These are phyloP conservation scores for Urechis unicinctus DNA, from an alignment of 2,888 invertebrate species.

Conservation along the genomic window DNA sequence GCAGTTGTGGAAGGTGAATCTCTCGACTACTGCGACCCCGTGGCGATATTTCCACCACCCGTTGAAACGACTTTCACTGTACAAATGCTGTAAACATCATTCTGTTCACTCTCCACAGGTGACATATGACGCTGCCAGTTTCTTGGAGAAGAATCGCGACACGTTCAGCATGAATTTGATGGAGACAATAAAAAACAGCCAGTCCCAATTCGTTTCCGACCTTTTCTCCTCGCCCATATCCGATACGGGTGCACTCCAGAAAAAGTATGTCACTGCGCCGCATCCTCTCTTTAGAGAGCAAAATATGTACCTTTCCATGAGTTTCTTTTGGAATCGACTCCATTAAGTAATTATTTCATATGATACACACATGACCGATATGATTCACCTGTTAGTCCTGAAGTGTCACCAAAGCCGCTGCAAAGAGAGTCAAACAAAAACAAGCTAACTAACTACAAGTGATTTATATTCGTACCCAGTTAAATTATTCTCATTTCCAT, in stretches of 20 bases:
- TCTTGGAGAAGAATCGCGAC: no score
- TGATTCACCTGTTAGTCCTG: no score
- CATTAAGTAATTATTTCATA: background rate
- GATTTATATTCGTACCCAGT: no score
- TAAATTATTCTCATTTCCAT: no score
- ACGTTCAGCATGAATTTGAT: constrained; percentile 29
- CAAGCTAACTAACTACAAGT: no score
- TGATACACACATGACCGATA: no score
- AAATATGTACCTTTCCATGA: no score
- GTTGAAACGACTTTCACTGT: background rate
- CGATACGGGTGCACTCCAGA: constrained; percentile 13
- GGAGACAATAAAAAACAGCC: constrained; percentile 37
- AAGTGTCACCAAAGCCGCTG: constrained; percentile 20
- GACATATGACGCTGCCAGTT: constrained; percentile 69
- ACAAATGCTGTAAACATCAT: background rate
- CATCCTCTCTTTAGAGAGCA: no score
- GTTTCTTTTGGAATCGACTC: no score
- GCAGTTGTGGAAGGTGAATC: no score
- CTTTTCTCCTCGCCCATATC: constrained; percentile 20
- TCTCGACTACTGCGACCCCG: no score
- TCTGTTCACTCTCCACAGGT: constrained; percentile 50
- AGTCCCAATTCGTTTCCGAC: constrained; percentile 24
- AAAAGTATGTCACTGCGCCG: constrained; percentile 7
- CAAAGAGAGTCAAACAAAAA: constrained; percentile 16
- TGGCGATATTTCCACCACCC: background rate